A percentile compares a stretch with the other conserved stretches of the same genome.
These are phyloP conservation scores for Lobophora halterata DNA, from an alignment of 2,888 invertebrate genomes.

Conservation along the genomic window DNA sequence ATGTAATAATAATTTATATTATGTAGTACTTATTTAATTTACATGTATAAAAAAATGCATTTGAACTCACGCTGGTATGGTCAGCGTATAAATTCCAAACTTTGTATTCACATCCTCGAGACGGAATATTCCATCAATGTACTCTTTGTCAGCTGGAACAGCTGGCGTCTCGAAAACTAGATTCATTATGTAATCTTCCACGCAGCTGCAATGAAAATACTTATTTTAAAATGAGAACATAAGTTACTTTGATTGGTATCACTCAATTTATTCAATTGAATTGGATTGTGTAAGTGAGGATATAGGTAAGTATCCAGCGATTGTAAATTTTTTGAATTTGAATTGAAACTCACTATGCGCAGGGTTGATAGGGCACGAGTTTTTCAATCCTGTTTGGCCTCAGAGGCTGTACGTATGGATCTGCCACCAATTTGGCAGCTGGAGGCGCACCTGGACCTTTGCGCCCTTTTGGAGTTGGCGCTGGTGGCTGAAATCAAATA, in stretches of 20 bases:
- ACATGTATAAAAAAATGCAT: neutral
- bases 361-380: conserved; percentile 69
- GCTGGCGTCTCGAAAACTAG: conserved; percentile 71
- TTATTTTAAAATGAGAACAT: too few relatives aligned
- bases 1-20: neutral
- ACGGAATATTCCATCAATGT: conserved; percentile 60
- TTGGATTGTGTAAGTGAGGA: too few relatives aligned
- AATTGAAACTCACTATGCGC: conserved; percentile 64
- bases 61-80: conserved; percentile 63
- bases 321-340: conserved; percentile 1
- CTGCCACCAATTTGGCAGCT: conserved; percentile 69
- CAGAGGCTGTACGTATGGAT: conserved; percentile 59
- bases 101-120: conserved; percentile 69
- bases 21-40: neutral
- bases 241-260: too few relatives aligned
- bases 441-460: conserved; percentile 42
- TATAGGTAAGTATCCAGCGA: too few relatives aligned
- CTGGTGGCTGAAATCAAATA: conserved; percentile 54
- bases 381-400: conserved; percentile 65
- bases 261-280: too few relatives aligned
- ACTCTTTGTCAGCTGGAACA: conserved; percentile 60
- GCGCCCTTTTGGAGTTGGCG: conserved; percentile 59
- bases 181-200: conserved; percentile 76
- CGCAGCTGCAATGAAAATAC: conserved; percentile 67
- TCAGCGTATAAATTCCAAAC: conserved; percentile 70